Percentiles rank a stretch among this genome's conserved stretches.
phyloP scores from a whole-genome alignment of 2,888 invertebrate species.

The Athalia circularis region DNA sequence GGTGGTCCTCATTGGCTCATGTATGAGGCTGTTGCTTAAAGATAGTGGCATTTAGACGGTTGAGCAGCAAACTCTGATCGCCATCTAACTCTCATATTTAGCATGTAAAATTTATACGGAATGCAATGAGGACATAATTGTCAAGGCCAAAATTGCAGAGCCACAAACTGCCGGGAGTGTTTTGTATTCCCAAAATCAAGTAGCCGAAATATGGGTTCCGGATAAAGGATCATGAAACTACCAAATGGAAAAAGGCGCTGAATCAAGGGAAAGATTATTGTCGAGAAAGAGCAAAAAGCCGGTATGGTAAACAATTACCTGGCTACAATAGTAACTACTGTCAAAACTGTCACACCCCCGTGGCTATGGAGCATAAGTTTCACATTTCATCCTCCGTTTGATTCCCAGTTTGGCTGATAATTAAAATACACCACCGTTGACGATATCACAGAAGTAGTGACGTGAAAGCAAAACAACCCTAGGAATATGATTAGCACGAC shows the following conservation, averaged over 20 bases:
- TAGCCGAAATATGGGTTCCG: background rate
- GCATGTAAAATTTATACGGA: too few species aligned
- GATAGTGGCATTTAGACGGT: too few species aligned
- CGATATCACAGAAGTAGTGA: too few species aligned
- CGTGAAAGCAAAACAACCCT: background rate
- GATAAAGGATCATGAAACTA: too few species aligned
- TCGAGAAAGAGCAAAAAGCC: conserved; percentile 5
- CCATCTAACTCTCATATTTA: too few species aligned
- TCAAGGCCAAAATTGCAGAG: background rate
- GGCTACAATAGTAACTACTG: conserved; percentile 4
- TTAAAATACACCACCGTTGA: background rate
- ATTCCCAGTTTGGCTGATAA: conserved; percentile 1
- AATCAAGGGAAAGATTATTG: background rate
- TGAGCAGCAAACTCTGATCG: too few species aligned
- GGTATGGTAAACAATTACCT: conserved; percentile 33
- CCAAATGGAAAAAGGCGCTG: background rate
- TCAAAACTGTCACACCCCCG: conserved; percentile 58
- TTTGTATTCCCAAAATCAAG: too few species aligned
- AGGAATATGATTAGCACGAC: background rate
- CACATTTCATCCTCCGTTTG: conserved; percentile 28
- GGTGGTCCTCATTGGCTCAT: too few species aligned
- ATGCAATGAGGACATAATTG: too few species aligned
- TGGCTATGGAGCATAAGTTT: conserved; percentile 47
- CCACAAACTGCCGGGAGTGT: background rate
- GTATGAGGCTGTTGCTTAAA: too few species aligned